Evolutionary conservation across 2,113 vertebrate genomes (phyloP), one percentile per base, ranked within the genome.

Genomic region (Scatophagus argus): DNA sequence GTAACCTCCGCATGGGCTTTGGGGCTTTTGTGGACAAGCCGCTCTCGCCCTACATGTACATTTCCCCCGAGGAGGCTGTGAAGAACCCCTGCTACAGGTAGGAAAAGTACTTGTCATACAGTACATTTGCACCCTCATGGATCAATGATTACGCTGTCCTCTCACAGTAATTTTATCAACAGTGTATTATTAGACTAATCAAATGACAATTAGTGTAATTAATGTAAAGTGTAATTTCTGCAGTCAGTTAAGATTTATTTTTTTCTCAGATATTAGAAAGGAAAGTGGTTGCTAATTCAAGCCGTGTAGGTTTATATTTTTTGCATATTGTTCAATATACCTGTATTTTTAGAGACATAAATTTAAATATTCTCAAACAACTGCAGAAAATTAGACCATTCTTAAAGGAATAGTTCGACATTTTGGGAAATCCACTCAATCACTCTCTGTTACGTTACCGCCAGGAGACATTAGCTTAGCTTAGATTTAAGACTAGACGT

Each of bases 1-100:
- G 97, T 89, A 99, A 99, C 91, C 93, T 99, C 17, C 95, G 96
- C 52, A 98, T 99, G 61, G 98, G 98, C 75, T 99, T 99, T 0
- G 98, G 98, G 41, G 97, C 98, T 32, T 99, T 99, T 51, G 98
- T 99, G 87, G 98, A 99, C 89, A 99, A 99, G 77, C 98, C 98
- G 0, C 85, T 98, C 23, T 98, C 98, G 0, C 98, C 98, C 0
- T 99, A 98, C 88, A 99, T 99, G 96, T 98, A 94, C 74, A 97
- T 98, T 76, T 96, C 98, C 27, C 96, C 98, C 34, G 92, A 95
- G 2, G 91, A 96, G 84, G 98, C 96, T 0, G 68, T 99, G 68
- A 63, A 51, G 23, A 99, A 99, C 89, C 98, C 98, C 56, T 99
- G 98, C 84, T 94, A 94, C 79, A 95, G 95, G 98, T 99, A 92